Base-by-base conservation (phyloP, 2,888 invertebrate species). In the Nymphalis urticae region DNA sequence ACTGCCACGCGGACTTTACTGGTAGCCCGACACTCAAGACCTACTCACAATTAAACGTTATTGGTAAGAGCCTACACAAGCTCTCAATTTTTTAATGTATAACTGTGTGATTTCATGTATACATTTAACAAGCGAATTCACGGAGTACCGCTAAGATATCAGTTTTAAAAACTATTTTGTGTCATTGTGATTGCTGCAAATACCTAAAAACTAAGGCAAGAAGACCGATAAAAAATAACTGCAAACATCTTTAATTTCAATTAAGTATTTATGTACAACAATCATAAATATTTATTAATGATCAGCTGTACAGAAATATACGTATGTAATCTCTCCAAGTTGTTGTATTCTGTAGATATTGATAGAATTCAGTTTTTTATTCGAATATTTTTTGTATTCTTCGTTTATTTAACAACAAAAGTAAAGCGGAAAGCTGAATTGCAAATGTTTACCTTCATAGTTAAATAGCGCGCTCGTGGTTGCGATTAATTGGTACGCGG, bases 401-500 rank as follows among this genome's bases (percentile, higher is more conserved):
- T 16, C 48, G 53, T 66, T 62, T 59, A 21, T 62, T 64, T 51
- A n/a, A 21, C 36, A 62, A 50, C 13, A 62, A 63, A 65, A 65
- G 62, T 62, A 62, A 50, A 66, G 48, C 66, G 58, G 69, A 69
- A 73, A 71, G 64, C 64, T 64, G 64, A 64, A 66, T 59, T 64
- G 68, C 64, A 72, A 75, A 75, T 69, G 70, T 89, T 90, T 85
- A 86, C 85, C 84, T 83, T 84, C 82, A 82, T 78, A 80, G 82
- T 85, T 77, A 81, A 88, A 89, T 85, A 85, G 85, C 83, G 76
- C 77, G 72, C 75, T 74, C 74, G 74, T 72, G 72, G 75, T 70
- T 75, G 76, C 80, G 75, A 80, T 83, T 92, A 92, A 92, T 92
- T 92, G 91, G 86, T 77, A 75, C 79, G 83, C 85, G 76, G 76